phyloP scores from a whole-genome alignment of 2,888 invertebrate species.

The Tigriopus californicus region DNA sequence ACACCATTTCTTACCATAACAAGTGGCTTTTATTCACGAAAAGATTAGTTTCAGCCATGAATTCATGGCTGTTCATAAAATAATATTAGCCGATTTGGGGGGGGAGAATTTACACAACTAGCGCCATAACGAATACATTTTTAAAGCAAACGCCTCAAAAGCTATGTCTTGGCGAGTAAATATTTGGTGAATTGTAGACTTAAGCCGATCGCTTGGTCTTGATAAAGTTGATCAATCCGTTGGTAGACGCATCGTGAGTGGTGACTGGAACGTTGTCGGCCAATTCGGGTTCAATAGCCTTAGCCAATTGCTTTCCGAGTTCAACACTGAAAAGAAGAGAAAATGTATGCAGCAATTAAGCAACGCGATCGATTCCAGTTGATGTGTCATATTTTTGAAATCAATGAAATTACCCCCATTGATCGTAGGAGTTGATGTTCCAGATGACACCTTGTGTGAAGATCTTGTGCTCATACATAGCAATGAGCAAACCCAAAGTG shows the following conservation, averaged over 20 bases:
- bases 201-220: constrained; percentile 24
- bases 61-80: no score
- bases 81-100: no score
- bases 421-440: constrained; percentile 98
- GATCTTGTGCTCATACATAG: constrained; percentile 96
- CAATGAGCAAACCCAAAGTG: constrained; percentile 77
- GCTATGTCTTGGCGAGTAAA: no score
- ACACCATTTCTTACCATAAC: no score
- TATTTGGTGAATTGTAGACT: constrained; percentile 14
- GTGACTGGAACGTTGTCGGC: constrained; percentile 40
- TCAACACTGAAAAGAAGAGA: constrained; percentile 51
- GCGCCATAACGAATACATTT: no score
- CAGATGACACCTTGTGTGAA: constrained; percentile 96
- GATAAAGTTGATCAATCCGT: constrained; percentile 89
- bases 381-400: neutral
- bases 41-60: no score
- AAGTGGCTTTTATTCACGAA: no score
- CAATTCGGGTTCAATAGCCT: constrained; percentile 39
- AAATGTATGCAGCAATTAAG: no score
- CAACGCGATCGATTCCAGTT: no score
- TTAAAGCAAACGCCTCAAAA: no score
- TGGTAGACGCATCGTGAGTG: constrained; percentile 80
- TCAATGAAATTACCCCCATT: constrained; percentile 65
- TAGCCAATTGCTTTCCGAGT: constrained; percentile 92
- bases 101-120: no score